These are phyloP conservation scores for Esox lucius DNA, from an alignment of 2,797 vertebrate genomes.

Conservation along the genomic window DNA sequence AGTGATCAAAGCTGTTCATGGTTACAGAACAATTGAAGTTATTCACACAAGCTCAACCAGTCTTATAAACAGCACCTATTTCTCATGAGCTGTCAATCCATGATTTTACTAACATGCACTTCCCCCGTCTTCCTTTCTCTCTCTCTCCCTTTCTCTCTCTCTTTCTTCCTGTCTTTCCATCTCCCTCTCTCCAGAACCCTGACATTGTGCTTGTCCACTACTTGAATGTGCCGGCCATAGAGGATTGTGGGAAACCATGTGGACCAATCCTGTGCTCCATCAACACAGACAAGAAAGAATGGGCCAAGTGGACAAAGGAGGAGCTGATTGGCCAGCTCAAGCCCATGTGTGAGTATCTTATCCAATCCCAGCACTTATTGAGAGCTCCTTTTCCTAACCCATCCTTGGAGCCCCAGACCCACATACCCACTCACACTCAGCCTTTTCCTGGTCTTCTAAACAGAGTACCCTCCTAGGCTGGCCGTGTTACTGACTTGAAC, in stretches of 20 bases:
- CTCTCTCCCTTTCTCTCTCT: slow-evolving; percentile 13
- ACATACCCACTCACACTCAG: not conserved
- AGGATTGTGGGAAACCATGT: slow-evolving; percentile 98
- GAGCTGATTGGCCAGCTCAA: slow-evolving; percentile 98
- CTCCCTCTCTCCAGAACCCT: slow-evolving; percentile 83
- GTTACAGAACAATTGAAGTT: slow-evolving; percentile 67
- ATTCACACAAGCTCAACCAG: slow-evolving; percentile 61
- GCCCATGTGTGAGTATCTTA: slow-evolving; percentile 95
- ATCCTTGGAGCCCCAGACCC: not conserved
- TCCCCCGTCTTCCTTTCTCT: not conserved
- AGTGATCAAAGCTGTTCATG: slow-evolving; percentile 68
- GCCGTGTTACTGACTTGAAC: slow-evolving; percentile 26
- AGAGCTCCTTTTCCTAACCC: not conserved
- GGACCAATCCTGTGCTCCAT: slow-evolving; percentile 98
- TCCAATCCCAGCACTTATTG: not conserved
- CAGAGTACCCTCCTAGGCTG: not conserved
- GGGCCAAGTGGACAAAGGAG: slow-evolving; percentile 99
- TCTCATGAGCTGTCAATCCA: slow-evolving; percentile 78
- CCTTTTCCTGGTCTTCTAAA: slow-evolving; percentile 22
- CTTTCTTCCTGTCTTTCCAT: not conserved
- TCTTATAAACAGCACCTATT: slow-evolving; percentile 71
- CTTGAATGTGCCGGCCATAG: slow-evolving; percentile 98
- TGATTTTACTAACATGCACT: slow-evolving; percentile 55
- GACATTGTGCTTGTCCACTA: slow-evolving; percentile 99
- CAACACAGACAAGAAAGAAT: slow-evolving; percentile 99